A percentile compares a stretch with the other conserved stretches of the same genome.
These are phyloP conservation scores for Cyprinodon variegatus DNA, from an alignment of 2,113 vertebrate genomes.

Conservation along the genomic window DNA sequence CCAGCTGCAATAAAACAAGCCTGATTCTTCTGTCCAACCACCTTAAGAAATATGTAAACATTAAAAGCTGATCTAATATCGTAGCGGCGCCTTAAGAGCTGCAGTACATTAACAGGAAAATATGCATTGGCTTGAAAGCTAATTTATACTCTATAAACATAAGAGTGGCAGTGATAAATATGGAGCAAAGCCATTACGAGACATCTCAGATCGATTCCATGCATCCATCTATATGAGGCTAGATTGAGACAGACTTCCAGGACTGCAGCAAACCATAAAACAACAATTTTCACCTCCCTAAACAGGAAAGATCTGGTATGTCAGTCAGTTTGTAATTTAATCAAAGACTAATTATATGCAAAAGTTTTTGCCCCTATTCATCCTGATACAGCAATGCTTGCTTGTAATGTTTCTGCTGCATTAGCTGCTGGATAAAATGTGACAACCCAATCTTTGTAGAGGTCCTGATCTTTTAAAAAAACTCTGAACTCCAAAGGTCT, in stretches of 20 bases:
- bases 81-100: neutral
- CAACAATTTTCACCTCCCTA: slow-evolving; percentile 1
- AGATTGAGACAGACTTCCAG: slow-evolving; percentile 4
- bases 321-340: slow-evolving; percentile 57
- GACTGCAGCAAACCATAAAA: slow-evolving; percentile 4
- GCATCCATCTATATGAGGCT: slow-evolving; percentile 7
- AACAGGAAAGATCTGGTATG: slow-evolving; percentile 38
- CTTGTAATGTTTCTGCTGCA: neutral
- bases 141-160: too few relatives aligned
- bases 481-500: too few relatives aligned
- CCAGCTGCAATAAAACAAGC: neutral
- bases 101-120: neutral
- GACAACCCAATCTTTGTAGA: neutral
- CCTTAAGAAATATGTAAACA: neutral
- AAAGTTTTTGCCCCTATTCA: slow-evolving; percentile 6
- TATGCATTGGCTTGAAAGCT: neutral
- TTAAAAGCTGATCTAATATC: neutral
- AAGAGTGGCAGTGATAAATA: neutral
- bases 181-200: neutral
- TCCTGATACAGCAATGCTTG: neutral
- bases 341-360: slow-evolving; percentile 57
- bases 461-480: neutral
- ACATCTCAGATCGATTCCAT: neutral
- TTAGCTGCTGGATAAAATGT: slow-evolving; percentile 1
- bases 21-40: neutral